Evolutionary conservation across 2,888 invertebrate genomes (phyloP).

Genomic region (Drosophila testacea): DNA sequence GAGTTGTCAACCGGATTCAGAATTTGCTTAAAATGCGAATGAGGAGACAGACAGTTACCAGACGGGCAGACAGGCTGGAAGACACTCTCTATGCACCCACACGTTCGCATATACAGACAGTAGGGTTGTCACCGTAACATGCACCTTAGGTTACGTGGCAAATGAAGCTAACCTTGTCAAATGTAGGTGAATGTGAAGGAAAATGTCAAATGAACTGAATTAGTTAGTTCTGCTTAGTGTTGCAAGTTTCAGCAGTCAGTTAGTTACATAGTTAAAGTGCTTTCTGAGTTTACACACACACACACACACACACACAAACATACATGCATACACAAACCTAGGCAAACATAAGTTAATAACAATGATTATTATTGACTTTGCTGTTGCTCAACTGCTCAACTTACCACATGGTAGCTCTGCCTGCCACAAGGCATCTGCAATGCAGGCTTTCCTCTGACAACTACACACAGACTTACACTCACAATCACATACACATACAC

Average conservation of each 20-base stretch:
- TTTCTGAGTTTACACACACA: slow-evolving; percentile 19
- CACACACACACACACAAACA: slow-evolving; percentile 1
- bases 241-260: slow-evolving; percentile 37
- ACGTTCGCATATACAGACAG: slow-evolving; percentile 1
- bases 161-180: slow-evolving; percentile 49
- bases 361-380: slow-evolving; percentile 73
- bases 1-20: slow-evolving; percentile 46
- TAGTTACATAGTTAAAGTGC: slow-evolving; percentile 49
- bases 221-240: slow-evolving; percentile 15
- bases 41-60: slow-evolving; percentile 35
- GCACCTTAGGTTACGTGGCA: slow-evolving; percentile 29
- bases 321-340: slow-evolving; percentile 7
- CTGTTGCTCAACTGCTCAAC: slow-evolving; percentile 30
- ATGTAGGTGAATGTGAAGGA: slow-evolving; percentile 30
- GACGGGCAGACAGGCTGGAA: slow-evolving; percentile 20
- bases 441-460: slow-evolving; percentile 52
- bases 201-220: slow-evolving; percentile 37
- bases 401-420: slow-evolving; percentile 33
- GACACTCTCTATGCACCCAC: slow-evolving; percentile 26
- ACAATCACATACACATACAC: slow-evolving; percentile 2
- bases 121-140: slow-evolving; percentile 7
- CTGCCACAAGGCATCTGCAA: slow-evolving; percentile 43
- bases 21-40: slow-evolving; percentile 62
- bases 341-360: slow-evolving; percentile 67
- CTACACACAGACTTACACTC: slow-evolving; percentile 13